Conservation (phyloP, 2,113 vertebrate species). For the Gnathonemus longibarbis region DNA sequence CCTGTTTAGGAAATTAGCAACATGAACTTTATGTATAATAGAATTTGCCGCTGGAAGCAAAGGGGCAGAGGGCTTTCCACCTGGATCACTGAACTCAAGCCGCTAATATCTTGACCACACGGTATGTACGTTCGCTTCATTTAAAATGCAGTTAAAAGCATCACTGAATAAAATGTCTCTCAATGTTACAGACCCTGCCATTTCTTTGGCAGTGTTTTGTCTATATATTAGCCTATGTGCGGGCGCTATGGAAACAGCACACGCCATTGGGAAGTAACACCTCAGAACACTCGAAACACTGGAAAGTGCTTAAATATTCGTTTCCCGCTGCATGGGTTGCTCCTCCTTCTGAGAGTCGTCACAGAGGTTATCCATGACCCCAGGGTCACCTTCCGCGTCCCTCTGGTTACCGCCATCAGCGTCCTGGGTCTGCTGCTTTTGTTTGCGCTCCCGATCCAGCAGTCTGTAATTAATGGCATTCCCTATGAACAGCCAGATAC, state of each 20-base stretch:
- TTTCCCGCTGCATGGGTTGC: slow-evolving; percentile 76
- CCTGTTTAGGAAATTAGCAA: background rate
- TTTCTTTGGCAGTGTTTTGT: background rate
- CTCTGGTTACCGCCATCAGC: slow-evolving; percentile 51
- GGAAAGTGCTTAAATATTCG: slow-evolving; percentile 73
- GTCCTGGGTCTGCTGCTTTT: slow-evolving; percentile 56
- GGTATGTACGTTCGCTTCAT: background rate
- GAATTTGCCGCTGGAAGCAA: background rate
- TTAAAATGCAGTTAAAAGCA: background rate
- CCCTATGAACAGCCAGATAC: slow-evolving; percentile 88
- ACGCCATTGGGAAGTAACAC: background rate
- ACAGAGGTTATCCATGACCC: slow-evolving; percentile 32
- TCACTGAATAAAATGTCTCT: background rate
- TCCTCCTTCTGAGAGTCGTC: slow-evolving; percentile 40
- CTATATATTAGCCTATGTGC: background rate
- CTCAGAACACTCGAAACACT: background rate
- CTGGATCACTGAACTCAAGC: background rate
- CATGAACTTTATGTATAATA: background rate
- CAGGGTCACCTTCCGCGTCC: slow-evolving; percentile 53
- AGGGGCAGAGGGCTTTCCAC: background rate
- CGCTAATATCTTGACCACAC: background rate
- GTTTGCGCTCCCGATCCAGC: slow-evolving; percentile 73
- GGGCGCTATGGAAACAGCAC: background rate
- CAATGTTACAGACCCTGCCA: background rate
- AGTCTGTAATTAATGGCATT: slow-evolving; percentile 92